phyloP scores from a whole-genome alignment of 2,113 vertebrate genomes.

The Percopsis transmontana region DNA sequence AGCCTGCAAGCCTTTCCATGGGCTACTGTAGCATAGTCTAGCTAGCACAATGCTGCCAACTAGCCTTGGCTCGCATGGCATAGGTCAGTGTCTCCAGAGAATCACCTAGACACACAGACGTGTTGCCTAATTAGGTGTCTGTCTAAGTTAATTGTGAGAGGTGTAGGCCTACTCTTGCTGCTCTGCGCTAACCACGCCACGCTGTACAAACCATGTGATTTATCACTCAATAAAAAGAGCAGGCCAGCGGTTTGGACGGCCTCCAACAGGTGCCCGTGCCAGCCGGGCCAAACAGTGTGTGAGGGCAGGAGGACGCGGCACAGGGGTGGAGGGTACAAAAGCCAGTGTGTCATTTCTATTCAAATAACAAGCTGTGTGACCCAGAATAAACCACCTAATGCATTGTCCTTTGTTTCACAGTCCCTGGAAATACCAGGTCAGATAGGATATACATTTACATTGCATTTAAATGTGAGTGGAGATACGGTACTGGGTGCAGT shows the following conservation, averaged over 20 bases:
- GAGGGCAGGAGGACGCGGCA: not conserved
- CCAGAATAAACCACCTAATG: slow-evolving; percentile 27
- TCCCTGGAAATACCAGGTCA: slow-evolving; percentile 34
- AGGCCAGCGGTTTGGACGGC: slow-evolving; percentile 42
- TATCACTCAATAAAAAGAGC: slow-evolving; percentile 41
- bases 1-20: not conserved
- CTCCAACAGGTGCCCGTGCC: slow-evolving; percentile 48
- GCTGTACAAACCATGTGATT: slow-evolving; percentile 49
- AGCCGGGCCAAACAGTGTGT: slow-evolving; percentile 10
- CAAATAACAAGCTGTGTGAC: slow-evolving; percentile 30
- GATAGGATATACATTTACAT: slow-evolving; percentile 10
- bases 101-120: slow-evolving; percentile 9
- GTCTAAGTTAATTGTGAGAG: slow-evolving; percentile 46
- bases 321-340: not conserved
- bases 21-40: not conserved
- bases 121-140: slow-evolving; percentile 48
- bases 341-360: slow-evolving; percentile 24
- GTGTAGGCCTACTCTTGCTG: slow-evolving; percentile 19
- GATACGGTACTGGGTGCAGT: too few species aligned
- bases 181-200: slow-evolving; percentile 31
- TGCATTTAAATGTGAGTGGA: not conserved
- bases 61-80: not conserved
- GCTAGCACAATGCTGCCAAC: not conserved
- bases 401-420: slow-evolving; percentile 36
- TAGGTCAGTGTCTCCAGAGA: slow-evolving; percentile 21